phyloP scores from a whole-genome alignment of 2,888 invertebrate species.

The Penaeus monodon region DNA sequence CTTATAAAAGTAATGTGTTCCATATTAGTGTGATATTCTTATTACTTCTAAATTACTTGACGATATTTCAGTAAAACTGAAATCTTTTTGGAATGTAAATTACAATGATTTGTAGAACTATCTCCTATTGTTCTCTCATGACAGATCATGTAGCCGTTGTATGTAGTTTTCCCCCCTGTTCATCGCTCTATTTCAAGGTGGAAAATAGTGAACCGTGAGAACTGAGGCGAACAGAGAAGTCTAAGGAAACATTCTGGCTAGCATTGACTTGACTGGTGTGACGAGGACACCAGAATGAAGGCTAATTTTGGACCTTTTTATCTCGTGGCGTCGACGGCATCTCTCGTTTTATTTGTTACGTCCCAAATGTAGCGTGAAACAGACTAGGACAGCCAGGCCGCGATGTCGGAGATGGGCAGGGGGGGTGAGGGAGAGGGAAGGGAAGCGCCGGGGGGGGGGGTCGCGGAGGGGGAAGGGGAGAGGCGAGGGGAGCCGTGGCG shows the following conservation, averaged over 20 bases:
- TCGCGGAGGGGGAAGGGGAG: too few relatives aligned
- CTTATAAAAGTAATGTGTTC: too few relatives aligned
- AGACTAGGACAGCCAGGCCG: constrained; percentile 31
- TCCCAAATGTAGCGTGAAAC: constrained; percentile 48
- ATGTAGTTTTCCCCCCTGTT: too few relatives aligned
- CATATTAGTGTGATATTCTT: too few relatives aligned
- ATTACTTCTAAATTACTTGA: too few relatives aligned
- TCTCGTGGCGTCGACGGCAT: constrained; percentile 37
- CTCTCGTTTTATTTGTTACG: constrained; percentile 49
- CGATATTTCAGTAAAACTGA: too few relatives aligned
- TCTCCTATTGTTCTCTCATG: too few relatives aligned
- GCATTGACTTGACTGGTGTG: constrained; percentile 11
- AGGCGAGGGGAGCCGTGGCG: too few relatives aligned
- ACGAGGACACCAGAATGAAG: constrained; percentile 49
- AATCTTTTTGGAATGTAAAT: too few relatives aligned
- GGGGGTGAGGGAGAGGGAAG: neutral
- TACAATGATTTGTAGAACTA: too few relatives aligned
- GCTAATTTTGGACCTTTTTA: constrained; percentile 52
- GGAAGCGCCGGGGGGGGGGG: neutral
- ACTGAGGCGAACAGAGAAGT: neutral
- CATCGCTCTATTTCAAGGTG: neutral
- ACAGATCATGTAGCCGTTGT: too few relatives aligned
- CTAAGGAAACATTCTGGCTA: neutral
- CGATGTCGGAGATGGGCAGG: constrained; percentile 9
- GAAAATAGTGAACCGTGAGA: neutral